Evolutionary conservation across 2,888 invertebrate species (phyloP).

Genomic region (Microdon myrmicae): DNA sequence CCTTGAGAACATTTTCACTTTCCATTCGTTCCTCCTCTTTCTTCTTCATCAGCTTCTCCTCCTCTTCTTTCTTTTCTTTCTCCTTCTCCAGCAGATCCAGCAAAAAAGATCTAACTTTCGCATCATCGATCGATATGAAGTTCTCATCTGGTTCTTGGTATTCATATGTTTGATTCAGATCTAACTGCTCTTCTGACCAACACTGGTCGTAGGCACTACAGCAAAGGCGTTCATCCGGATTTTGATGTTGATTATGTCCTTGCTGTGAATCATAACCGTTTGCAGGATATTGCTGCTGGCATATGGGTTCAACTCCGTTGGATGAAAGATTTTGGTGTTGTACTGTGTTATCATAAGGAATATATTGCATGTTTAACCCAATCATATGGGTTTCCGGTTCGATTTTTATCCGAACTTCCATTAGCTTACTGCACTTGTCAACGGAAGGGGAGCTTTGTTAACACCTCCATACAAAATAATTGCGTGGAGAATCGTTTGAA

Average conservation of each 20-base stretch:
- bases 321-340: constrained; percentile 28
- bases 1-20: constrained; percentile 15
- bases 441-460: constrained; percentile 38
- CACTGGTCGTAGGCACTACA: constrained; percentile 31
- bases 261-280: constrained; percentile 36
- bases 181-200: constrained; percentile 34
- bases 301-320: constrained; percentile 27
- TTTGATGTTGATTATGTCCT: constrained; percentile 21
- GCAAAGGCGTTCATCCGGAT: constrained; percentile 24
- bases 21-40: not conserved
- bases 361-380: constrained; percentile 45
- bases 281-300: constrained; percentile 21
- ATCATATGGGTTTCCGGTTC: constrained; percentile 43
- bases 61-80: constrained; percentile 53
- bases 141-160: constrained; percentile 64
- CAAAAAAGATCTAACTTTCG: constrained; percentile 61
- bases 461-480: constrained; percentile 50
- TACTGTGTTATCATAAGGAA: constrained; percentile 28
- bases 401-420: constrained; percentile 49
- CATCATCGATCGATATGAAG: constrained; percentile 65
- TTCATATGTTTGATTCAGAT: constrained; percentile 54
- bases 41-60: constrained; percentile 11
- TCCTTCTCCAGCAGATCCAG: constrained; percentile 59
- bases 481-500: no score
- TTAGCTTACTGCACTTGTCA: constrained; percentile 45